Evolutionary conservation across 2,888 invertebrate genomes (phyloP).

Genomic region (Nowickia ferox): DNA sequence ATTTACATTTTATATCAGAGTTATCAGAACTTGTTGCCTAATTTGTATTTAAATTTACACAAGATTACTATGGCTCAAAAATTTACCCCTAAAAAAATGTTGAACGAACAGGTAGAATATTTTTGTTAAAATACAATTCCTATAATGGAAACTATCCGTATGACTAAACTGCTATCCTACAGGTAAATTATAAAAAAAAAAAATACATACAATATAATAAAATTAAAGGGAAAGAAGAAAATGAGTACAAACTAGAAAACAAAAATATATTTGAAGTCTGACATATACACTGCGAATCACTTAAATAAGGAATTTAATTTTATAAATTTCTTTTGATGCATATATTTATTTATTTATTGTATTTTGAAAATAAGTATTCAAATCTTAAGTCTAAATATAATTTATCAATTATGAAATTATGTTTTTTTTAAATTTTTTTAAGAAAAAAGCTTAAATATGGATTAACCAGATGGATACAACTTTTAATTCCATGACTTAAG

Average conservation of each 20-base stretch:
- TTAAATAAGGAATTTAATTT: no score
- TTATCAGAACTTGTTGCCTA: background rate
- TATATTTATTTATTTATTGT: no score
- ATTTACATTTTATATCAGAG: no score
- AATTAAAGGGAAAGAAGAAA: constrained; percentile 3
- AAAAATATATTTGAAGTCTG: background rate
- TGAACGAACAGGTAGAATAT: constrained; percentile 41
- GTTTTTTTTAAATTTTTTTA: no score
- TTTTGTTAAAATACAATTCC: constrained; percentile 12
- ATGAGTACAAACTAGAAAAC: background rate
- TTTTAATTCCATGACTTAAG: no score
- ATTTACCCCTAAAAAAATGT: background rate
- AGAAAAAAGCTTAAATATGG: no score
- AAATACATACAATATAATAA: background rate
- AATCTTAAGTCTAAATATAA: no score
- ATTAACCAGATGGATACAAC: no score
- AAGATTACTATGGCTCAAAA: background rate
- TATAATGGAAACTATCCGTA: background rate
- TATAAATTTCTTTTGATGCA: no score
- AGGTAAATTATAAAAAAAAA: constrained; percentile 20
- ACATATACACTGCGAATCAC: background rate
- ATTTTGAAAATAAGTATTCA: no score
- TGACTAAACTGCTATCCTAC: background rate
- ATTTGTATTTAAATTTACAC: constrained; percentile 19
- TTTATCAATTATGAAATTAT: no score